Conservation (phyloP, 2,888 invertebrate species). For the Helicoverpa assulta region DNA sequence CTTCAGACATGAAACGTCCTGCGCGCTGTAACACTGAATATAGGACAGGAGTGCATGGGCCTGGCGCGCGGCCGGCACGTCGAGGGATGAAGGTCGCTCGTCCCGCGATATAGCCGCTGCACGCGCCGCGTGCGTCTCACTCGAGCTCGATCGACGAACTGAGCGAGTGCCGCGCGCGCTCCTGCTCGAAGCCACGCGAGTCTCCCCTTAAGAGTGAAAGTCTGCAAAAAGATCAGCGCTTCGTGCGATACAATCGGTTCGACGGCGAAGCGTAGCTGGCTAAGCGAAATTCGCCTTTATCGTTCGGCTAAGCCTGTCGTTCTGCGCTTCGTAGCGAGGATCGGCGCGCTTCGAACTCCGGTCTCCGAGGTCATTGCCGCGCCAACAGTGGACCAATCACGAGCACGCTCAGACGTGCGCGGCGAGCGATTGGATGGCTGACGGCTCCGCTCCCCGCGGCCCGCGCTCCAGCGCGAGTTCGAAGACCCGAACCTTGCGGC, state of each 20-base stretch:
- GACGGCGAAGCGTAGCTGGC: conserved; percentile 74
- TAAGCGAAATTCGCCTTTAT: conserved; percentile 89
- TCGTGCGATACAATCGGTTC: conserved; percentile 89
- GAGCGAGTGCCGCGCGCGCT: conserved; percentile 86
- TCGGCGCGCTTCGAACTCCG: conserved; percentile 95
- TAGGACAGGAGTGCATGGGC: conserved; percentile 84
- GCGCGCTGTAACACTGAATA: conserved; percentile 78
- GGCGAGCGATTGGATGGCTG: conserved; percentile 85
- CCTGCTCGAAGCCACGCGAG: conserved; percentile 81
- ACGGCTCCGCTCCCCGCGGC: conserved; percentile 81
- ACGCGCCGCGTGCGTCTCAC: conserved; percentile 87
- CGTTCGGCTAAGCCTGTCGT: conserved; percentile 87
- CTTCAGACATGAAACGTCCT: conserved; percentile 73
- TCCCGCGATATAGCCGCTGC: conserved; percentile 73
- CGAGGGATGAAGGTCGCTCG: conserved; percentile 88
- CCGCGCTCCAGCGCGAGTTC: conserved; percentile 90
- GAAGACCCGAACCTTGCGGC: conserved; percentile 96
- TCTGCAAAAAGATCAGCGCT: conserved; percentile 90
- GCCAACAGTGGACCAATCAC: conserved; percentile 88
- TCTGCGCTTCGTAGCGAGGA: conserved; percentile 90
- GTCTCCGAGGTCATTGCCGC: conserved; percentile 96
- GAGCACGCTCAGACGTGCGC: conserved; percentile 85
- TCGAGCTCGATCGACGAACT: conserved; percentile 91
- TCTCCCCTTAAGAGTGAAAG: conserved; percentile 90
- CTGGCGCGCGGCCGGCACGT: conserved; percentile 79